Base-by-base conservation (phyloP, 2,113 vertebrate species). In the Oreochromis spilurus region DNA sequence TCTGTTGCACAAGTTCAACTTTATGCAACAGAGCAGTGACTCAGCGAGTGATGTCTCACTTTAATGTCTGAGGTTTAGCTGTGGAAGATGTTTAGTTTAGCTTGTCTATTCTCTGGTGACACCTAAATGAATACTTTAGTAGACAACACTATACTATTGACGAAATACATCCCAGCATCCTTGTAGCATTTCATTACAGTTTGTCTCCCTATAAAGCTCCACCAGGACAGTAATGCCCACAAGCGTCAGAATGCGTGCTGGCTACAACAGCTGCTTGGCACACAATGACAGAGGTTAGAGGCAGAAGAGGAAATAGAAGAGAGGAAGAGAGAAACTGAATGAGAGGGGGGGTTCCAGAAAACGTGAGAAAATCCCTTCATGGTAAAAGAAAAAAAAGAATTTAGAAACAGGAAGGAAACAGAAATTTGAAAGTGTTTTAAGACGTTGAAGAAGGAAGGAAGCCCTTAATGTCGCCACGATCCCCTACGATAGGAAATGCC, bases 381-480 rank as follows among this genome's bases (percentile, higher is more conserved):
- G 54, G 58, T 26, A 54, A 79, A 34, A 77, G 26, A 87, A 48
- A 55, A 16, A n/a, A 21, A 12, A 40, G 4, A 11, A 40, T 40
- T 19, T 40, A 60, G 38, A 65, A 79, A 53, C 13, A 48, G 55
- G 40, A 87, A 87, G 78, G 52, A 78, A 84, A 80, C 65, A 16
- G 53, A 62, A 80, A 82, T 43, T 31, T 50, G 4, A 88, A 40
- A 85, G 70, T 24, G 78, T 79, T 92, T 72, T 50, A 45, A 85
- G 34, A 38, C 7, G 4, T 40, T 55, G 62, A 26, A 45, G 55
- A 1, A 87, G 88, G 72, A 72, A 91, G 89, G 88, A 92, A 92
- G 87, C 89, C 48, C 84, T 85, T 91, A 80, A 88, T 58, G 89
- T 90, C 57, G 81, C 86, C 58, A 84, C 9, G 1, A 43, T 84